These are phyloP conservation scores for Meteorus colon DNA, from an alignment of 2,888 invertebrate species.

Conservation along the genomic window DNA sequence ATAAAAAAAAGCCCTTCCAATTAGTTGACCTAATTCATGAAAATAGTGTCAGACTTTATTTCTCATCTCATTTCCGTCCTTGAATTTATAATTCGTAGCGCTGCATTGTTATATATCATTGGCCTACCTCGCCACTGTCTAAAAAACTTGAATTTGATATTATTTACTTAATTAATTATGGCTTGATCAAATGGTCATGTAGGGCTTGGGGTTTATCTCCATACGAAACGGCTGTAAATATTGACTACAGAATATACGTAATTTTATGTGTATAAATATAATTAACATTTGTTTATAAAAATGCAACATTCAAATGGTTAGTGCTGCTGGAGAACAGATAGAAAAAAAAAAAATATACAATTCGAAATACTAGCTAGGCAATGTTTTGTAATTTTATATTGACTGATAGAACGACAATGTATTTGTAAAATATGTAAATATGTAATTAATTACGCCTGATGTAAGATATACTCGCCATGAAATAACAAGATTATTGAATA, in stretches of 20 bases:
- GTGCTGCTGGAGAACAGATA: constrained; percentile 12
- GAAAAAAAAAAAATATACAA: constrained; percentile 47
- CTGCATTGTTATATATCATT: constrained; percentile 58
- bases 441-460: constrained; percentile 71
- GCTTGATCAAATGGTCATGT: constrained; percentile 57
- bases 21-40: background rate
- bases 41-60: background rate
- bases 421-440: constrained; percentile 73
- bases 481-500: constrained; percentile 47
- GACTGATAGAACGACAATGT: constrained; percentile 62
- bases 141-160: constrained; percentile 55
- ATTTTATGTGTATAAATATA: constrained; percentile 53
- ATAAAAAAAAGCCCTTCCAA: background rate
- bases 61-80: constrained; percentile 32
- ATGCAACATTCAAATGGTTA: constrained; percentile 14
- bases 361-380: constrained; percentile 66
- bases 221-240: constrained; percentile 55
- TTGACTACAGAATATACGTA: constrained; percentile 43
- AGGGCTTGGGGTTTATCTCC: constrained; percentile 44
- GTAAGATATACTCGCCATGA: constrained; percentile 68
- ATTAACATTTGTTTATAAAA: constrained; percentile 49
- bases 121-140: constrained; percentile 67
- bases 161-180: constrained; percentile 59
- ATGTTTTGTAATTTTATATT: constrained; percentile 74
- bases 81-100: constrained; percentile 17